Evolutionary conservation across 2,888 invertebrate genomes (phyloP), one percentile per base, ranked within the genome.

Genomic region (Physocephala rufipes): DNA sequence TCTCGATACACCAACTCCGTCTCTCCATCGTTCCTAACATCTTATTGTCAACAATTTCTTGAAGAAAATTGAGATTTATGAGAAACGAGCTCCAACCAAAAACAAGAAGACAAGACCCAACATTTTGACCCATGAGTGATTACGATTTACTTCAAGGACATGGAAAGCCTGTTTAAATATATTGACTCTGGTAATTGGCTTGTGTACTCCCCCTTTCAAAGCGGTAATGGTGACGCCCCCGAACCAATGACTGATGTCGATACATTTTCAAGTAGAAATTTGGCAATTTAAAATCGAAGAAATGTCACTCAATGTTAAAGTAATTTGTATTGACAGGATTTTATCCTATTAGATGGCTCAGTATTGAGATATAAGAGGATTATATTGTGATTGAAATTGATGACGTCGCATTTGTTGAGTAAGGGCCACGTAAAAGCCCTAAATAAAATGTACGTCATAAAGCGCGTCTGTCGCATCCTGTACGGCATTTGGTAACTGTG

Each of bases 71-170:
- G 58, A 67, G 67, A 67, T 67, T 67, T 67, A 67, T 67, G 67
- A 58, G 58, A 58, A 58, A 67, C 45, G 45, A 55, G 58, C 43
- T 21, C 13, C 16, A 15, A n/a, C n/a, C n/a, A n/a, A n/a, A n/a
- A n/a, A n/a, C n/a, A n/a, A n/a, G n/a, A n/a, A n/a, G n/a, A n/a
- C n/a, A 55, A 43, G 55, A 51, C 19, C 19, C 12, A 30, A 24
- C n/a, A 66, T 30, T 71, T 72, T 71, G 74, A 75, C 75, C 74
- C 76, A 73, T 70, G 71, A 75, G 76, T 76, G 74, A 74, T 77
- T 75, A 75, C 74, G 74, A 75, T 75, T 77, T 75, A 74, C 74
- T 73, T 70, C 69, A 74, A 76, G 73, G 74, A 63, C 63, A 63
- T 63, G n/a, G 24, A n/a, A 49, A 19, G 36, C 4, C 36, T 36